A percentile compares a stretch with the other conserved stretches of the same genome.
Conservation (phyloP, 1,140 invertebrate genomes). For the Neotoxoptera formosana region DNA sequence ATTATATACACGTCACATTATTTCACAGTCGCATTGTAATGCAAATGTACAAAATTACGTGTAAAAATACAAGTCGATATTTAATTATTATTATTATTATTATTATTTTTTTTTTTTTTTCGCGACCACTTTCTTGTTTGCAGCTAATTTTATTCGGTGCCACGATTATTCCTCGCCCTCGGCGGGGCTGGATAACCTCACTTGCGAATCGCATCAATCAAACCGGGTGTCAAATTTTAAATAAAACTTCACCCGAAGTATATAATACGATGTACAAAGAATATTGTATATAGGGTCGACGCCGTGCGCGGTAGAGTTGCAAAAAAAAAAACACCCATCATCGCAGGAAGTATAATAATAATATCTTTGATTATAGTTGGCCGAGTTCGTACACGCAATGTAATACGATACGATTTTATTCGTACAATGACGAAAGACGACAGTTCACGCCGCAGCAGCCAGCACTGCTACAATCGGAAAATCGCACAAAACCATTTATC, state of each 20-base stretch:
- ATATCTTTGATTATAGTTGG: slow-evolving; percentile 3
- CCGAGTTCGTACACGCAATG: neutral
- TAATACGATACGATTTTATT: neutral
- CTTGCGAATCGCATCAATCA: slow-evolving; percentile 24
- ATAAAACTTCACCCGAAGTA: neutral
- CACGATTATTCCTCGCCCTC: neutral
- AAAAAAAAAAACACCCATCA: neutral
- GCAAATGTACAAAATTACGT: neutral
- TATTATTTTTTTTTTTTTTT: neutral
- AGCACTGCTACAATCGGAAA: too few relatives aligned
- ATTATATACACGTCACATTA: neutral
- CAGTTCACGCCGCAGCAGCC: neutral
- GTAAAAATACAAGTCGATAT: neutral
- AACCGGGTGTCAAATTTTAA: slow-evolving; percentile 3
- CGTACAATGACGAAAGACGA: neutral
- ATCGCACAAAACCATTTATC: neutral
- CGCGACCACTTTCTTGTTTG: neutral
- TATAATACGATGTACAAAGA: neutral
- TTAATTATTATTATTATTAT: neutral
- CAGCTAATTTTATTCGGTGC: neutral
- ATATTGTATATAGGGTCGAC: neutral
- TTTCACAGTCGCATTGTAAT: neutral
- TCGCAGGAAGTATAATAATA: neutral
- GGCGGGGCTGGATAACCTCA: neutral
- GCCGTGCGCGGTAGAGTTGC: neutral